These are phyloP conservation scores for Abramis brama DNA, from an alignment of 2,113 vertebrate genomes.

Conservation along the genomic window DNA sequence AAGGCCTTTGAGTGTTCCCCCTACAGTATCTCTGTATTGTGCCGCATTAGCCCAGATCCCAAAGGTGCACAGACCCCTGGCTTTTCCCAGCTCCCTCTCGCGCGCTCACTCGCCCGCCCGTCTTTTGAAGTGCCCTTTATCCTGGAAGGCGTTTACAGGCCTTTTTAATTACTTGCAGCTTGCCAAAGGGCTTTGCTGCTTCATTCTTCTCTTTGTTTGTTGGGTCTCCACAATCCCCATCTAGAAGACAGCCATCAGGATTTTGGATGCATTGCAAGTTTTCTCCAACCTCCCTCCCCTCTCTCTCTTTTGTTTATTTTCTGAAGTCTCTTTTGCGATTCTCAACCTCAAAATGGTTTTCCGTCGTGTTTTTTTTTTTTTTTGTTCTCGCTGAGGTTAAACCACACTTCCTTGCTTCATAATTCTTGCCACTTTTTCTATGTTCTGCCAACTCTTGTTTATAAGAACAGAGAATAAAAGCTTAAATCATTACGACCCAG, in stretches of 20 bases:
- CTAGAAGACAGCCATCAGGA: slow-evolving; percentile 55
- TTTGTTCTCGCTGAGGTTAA: slow-evolving; percentile 50
- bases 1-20: slow-evolving; percentile 38
- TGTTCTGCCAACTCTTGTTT: slow-evolving; percentile 24
- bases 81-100: slow-evolving; percentile 41
- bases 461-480: slow-evolving; percentile 27
- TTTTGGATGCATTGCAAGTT: slow-evolving; percentile 51
- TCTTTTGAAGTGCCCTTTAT: slow-evolving; percentile 83
- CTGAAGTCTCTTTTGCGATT: slow-evolving; percentile 24
- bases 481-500: slow-evolving; percentile 29
- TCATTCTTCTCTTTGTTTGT: slow-evolving; percentile 77
- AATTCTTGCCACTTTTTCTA: slow-evolving; percentile 59
- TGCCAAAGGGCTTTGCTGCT: slow-evolving; percentile 75
- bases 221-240: slow-evolving; percentile 68
- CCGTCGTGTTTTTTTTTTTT: slow-evolving; percentile 60
- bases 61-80: slow-evolving; percentile 55
- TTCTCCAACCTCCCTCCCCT: background rate
- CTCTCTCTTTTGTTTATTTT: slow-evolving; percentile 48
- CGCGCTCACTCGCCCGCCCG: slow-evolving; percentile 47
- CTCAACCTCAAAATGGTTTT: slow-evolving; percentile 56
- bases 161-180: slow-evolving; percentile 83
- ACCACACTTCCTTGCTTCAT: slow-evolving; percentile 62
- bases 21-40: slow-evolving; percentile 37
- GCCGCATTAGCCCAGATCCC: slow-evolving; percentile 41
- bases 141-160: slow-evolving; percentile 80